Percentiles rank a stretch among this genome's conserved stretches.
These are phyloP conservation scores for Calliopsis andreniformis DNA, from an alignment of 1,140 invertebrate species.

Conservation along the genomic window DNA sequence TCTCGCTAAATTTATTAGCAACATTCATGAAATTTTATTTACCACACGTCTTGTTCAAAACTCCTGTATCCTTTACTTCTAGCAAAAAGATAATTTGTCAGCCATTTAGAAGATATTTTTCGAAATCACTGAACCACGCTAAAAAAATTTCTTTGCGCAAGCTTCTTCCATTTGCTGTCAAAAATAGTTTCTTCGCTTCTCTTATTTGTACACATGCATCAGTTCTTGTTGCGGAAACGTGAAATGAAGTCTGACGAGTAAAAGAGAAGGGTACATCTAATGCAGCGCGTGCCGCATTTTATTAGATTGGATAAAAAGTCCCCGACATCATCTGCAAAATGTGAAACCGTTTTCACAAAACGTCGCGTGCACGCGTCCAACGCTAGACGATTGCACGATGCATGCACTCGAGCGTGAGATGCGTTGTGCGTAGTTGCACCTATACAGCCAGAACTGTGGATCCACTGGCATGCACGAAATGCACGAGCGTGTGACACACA, in stretches of 20 bases:
- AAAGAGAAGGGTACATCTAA: too few relatives aligned
- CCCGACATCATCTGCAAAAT: slow-evolving; percentile 36
- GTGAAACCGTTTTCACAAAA: slow-evolving; percentile 45
- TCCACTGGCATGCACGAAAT: background rate
- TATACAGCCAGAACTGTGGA: slow-evolving; percentile 22
- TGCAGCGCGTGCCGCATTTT: background rate
- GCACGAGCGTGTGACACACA: slow-evolving; percentile 2
- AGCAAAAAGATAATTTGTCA: too few relatives aligned
- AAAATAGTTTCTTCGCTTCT: too few relatives aligned
- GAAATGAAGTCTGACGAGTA: background rate
- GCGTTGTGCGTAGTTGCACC: slow-evolving; percentile 61
- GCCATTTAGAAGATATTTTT: too few relatives aligned
- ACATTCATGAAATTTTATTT: too few relatives aligned
- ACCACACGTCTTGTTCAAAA: too few relatives aligned
- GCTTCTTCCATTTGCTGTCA: too few relatives aligned
- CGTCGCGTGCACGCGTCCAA: slow-evolving; percentile 66
- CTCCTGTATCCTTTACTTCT: too few relatives aligned
- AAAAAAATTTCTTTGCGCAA: too few relatives aligned
- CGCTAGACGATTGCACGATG: slow-evolving; percentile 52
- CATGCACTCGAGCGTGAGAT: slow-evolving; percentile 71
- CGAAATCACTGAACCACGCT: too few relatives aligned
- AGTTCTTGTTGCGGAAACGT: background rate
- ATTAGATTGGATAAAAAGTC: background rate
- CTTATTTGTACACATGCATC: background rate
- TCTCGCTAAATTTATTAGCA: too few relatives aligned